phyloP scores from a whole-genome alignment of 1,140 invertebrate species.

The Apis florea region DNA sequence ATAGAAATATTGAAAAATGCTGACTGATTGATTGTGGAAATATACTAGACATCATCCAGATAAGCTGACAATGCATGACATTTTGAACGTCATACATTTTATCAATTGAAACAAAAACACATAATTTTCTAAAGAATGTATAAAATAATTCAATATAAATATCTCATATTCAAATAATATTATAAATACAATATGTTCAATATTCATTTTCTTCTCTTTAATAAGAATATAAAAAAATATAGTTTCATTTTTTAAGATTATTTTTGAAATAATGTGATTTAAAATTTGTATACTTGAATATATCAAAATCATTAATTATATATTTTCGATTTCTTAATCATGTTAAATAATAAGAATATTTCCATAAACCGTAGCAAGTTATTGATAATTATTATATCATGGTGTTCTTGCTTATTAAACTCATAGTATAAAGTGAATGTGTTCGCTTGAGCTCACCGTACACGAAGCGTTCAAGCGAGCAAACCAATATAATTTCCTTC shows the following conservation, averaged over 20 bases:
- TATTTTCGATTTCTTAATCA: neutral
- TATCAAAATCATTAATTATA: neutral
- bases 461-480: constrained; percentile 23
- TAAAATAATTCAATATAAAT: neutral
- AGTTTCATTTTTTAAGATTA: neutral
- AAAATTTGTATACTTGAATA: neutral
- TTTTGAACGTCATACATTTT: neutral
- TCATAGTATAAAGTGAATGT: constrained; percentile 27
- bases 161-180: neutral
- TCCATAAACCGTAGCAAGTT: neutral
- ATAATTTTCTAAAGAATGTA: neutral
- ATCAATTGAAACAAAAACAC: neutral
- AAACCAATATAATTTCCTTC: constrained; percentile 33
- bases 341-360: neutral
- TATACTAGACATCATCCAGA: neutral
- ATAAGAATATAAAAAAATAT: neutral
- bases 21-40: neutral
- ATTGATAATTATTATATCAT: neutral
- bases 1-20: constrained; percentile 5
- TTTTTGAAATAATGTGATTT: neutral
- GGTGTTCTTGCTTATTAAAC: constrained; percentile 29
- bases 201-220: neutral
- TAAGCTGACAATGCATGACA: neutral
- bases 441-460: constrained; percentile 33
- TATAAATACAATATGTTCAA: neutral